A percentile compares a stretch with the other conserved stretches of the same genome.
Conservation (phyloP, 2,113 vertebrate genomes). For the Suncus etruscus region DNA sequence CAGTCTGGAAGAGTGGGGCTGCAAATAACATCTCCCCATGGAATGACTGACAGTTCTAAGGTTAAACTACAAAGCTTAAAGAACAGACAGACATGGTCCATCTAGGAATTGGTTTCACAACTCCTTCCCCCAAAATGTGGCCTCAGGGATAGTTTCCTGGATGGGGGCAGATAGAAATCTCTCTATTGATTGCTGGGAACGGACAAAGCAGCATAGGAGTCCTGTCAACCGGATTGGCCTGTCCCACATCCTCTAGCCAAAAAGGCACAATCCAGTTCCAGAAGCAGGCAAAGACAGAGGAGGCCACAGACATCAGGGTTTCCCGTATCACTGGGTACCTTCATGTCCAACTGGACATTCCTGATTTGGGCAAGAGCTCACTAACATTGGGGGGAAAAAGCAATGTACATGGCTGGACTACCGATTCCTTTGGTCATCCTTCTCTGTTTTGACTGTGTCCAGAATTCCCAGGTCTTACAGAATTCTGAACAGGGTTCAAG, state of each 20-base stretch:
- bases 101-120: not conserved
- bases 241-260: not conserved
- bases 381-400: not conserved
- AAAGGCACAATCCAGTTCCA: not conserved
- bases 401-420: not conserved
- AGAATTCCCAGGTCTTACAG: not conserved
- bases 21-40: not conserved
- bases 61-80: not conserved
- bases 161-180: not conserved
- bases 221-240: accelerated
- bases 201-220: not conserved
- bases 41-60: not conserved
- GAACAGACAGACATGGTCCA: not conserved
- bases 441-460: not conserved
- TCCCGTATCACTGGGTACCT: not conserved
- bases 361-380: not conserved
- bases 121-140: not conserved
- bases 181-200: not conserved
- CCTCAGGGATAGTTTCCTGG: accelerated
- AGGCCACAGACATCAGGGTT: accelerated
- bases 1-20: not conserved
- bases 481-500: not conserved
- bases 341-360: not conserved
- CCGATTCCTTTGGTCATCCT: not conserved
- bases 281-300: not conserved